Percentiles rank a stretch among this genome's conserved stretches.
These are phyloP conservation scores for Lemur catta DNA, from an alignment of 2,797 vertebrate genomes.

Conservation along the genomic window DNA sequence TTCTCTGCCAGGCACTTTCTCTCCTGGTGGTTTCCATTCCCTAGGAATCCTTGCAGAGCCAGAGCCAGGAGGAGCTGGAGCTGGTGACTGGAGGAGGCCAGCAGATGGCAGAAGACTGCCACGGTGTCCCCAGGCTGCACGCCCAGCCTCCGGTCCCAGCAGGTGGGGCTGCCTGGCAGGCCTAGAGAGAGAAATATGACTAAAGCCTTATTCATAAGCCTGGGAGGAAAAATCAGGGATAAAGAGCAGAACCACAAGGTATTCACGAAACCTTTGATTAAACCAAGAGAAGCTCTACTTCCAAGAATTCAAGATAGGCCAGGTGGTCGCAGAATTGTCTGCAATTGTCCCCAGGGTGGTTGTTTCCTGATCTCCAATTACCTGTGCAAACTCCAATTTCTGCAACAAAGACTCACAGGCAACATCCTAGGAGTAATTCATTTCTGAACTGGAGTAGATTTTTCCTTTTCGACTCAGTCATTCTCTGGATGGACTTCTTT, in stretches of 20 bases:
- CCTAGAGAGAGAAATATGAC: slow-evolving; percentile 23
- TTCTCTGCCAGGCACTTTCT: background rate
- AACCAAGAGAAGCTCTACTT: slow-evolving; percentile 20
- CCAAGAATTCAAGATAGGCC: slow-evolving; percentile 10
- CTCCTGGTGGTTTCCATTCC: background rate
- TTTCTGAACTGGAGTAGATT: background rate
- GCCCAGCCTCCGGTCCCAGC: background rate
- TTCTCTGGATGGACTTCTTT: background rate
- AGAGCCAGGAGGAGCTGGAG: background rate
- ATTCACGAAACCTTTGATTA: slow-evolving; percentile 46
- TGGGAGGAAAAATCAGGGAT: background rate
- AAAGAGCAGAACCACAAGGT: slow-evolving; percentile 6
- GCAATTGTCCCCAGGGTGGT: background rate
- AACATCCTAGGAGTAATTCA: background rate
- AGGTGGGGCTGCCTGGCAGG: background rate
- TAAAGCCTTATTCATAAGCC: slow-evolving; percentile 10
- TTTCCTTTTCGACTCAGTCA: background rate
- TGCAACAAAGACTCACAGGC: slow-evolving; percentile 9
- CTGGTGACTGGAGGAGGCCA: slow-evolving; percentile 43
- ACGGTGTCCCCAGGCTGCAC: background rate
- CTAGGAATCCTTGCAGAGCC: background rate
- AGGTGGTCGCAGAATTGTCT: slow-evolving; percentile 22
- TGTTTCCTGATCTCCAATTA: slow-evolving; percentile 17
- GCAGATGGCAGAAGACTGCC: slow-evolving; percentile 82
- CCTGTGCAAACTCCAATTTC: background rate